Evolutionary conservation across 2,888 invertebrate species (phyloP).

Genomic region (Euzetes globulus): DNA sequence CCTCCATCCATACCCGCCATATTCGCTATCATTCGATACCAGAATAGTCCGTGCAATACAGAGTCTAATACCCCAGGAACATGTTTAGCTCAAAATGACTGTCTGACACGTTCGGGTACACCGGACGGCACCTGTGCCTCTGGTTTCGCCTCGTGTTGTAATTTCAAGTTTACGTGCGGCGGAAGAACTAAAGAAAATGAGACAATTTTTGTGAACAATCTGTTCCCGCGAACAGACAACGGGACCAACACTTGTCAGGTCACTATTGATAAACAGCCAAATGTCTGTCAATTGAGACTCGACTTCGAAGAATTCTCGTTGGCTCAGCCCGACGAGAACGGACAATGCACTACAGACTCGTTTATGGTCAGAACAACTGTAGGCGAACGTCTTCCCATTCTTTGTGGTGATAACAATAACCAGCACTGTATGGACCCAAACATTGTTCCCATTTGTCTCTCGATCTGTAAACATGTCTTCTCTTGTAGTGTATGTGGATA

Average conservation of each 20-base stretch:
- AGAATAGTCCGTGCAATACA: conserved; percentile 64
- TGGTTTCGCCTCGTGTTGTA: conserved; percentile 68
- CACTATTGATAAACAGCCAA: conserved; percentile 67
- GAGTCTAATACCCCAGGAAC: conserved; percentile 72
- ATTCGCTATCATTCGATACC: conserved; percentile 67
- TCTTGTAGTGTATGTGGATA: conserved; percentile 63
- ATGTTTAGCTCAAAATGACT: conserved; percentile 57
- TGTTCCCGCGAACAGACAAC: conserved; percentile 69
- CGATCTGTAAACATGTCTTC: background rate
- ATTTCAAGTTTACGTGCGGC: conserved; percentile 56
- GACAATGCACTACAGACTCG: conserved; percentile 66
- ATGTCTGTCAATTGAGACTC: conserved; percentile 70
- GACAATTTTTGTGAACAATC: conserved; percentile 75
- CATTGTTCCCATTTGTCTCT: conserved; percentile 62
- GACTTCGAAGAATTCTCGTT: conserved; percentile 66
- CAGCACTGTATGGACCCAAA: conserved; percentile 54
- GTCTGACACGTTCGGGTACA: conserved; percentile 62
- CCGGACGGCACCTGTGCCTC: conserved; percentile 67
- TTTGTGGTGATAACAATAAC: conserved; percentile 71
- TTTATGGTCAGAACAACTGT: conserved; percentile 54
- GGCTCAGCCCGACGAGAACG: conserved; percentile 52
- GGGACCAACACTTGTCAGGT: conserved; percentile 76
- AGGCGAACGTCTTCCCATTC: conserved; percentile 55
- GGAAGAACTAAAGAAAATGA: conserved; percentile 54
- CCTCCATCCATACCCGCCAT: conserved; percentile 39